Conservation (phyloP, 2,797 vertebrate genomes). For the Orestias chungarensis region DNA sequence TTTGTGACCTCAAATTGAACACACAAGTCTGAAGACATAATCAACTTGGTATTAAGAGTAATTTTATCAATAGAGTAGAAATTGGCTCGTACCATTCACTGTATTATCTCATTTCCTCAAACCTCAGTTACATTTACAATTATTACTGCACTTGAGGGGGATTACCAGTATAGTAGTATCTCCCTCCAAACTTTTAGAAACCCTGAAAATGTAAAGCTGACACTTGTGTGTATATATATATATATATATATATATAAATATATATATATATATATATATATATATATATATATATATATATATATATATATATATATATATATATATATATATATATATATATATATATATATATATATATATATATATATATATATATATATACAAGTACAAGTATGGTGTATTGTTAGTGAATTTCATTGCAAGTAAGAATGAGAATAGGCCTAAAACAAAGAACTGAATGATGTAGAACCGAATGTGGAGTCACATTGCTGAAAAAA, state of each 20-base stretch:
- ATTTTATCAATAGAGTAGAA: not conserved
- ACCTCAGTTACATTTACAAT: not conserved
- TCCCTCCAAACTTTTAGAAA: not conserved
- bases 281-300: too few species aligned
- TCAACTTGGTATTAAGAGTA: slow-evolving; percentile 3
- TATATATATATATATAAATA: too few species aligned
- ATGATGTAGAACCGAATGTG: too few species aligned
- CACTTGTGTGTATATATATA: too few species aligned
- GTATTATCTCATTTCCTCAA: not conserved
- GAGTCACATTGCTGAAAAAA: too few species aligned
- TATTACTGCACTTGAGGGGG: not conserved
- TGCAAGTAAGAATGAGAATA: too few species aligned
- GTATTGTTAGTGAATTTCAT: not conserved
- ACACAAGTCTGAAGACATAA: slow-evolving; percentile 14
- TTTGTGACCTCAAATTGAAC: slow-evolving; percentile 62
- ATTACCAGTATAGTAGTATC: not conserved
- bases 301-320: too few species aligned
- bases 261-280: too few species aligned
- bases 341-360: too few species aligned
- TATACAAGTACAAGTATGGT: not conserved
- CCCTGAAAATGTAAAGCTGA: not conserved
- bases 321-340: too few species aligned
- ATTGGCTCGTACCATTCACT: not conserved
- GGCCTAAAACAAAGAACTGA: not conserved
- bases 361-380: too few species aligned